These are phyloP conservation scores for Yoshiicerus persimilis DNA, from an alignment of 1,140 invertebrate species.

Conservation along the genomic window DNA sequence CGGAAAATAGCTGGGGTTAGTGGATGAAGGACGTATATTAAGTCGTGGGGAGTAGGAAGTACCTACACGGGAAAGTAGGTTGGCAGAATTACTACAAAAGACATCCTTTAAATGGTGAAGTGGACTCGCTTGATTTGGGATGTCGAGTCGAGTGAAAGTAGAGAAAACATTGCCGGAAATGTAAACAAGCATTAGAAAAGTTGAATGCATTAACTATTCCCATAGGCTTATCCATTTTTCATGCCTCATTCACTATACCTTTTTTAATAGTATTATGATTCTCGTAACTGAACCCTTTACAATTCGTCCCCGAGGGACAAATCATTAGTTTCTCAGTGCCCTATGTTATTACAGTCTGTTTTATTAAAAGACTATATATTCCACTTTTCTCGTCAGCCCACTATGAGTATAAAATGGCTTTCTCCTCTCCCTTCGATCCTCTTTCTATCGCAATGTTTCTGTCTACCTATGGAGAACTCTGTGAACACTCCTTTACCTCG, in stretches of 20 bases:
- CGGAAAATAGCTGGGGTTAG: neutral
- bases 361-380: neutral
- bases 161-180: constrained; percentile 9
- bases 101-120: neutral
- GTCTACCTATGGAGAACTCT: neutral
- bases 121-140: neutral
- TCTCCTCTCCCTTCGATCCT: neutral
- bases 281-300: neutral
- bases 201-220: constrained; percentile 20
- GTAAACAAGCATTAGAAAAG: constrained; percentile 14
- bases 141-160: neutral
- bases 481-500: neutral
- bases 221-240: constrained; percentile 20
- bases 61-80: neutral
- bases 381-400: neutral
- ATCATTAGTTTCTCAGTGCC: neutral
- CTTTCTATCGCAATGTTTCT: neutral
- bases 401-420: neutral
- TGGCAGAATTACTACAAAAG: neutral
- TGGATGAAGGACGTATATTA: neutral
- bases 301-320: neutral
- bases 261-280: constrained; percentile 19
- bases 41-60: neutral
- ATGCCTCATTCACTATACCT: constrained; percentile 9
- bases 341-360: neutral